Conservation (phyloP, 2,888 invertebrate genomes). For the Melangyna quadrimaculata region DNA sequence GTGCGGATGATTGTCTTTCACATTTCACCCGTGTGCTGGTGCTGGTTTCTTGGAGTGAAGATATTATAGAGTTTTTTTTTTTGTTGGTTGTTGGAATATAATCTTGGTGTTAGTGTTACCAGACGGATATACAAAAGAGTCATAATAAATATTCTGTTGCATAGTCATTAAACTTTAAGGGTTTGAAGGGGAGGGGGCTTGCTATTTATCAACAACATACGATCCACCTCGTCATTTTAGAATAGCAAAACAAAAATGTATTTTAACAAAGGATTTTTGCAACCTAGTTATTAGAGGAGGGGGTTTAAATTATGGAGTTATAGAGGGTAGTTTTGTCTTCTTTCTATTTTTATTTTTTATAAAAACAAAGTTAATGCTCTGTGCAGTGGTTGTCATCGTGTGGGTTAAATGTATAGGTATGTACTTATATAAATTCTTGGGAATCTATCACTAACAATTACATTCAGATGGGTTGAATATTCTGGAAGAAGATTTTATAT, state of each 20-base stretch:
- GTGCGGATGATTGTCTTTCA: constrained; percentile 60
- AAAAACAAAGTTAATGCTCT: constrained; percentile 11
- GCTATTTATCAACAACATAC: constrained; percentile 57
- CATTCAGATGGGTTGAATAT: constrained; percentile 36
- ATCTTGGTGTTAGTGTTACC: constrained; percentile 18
- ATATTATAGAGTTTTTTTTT: constrained; percentile 1
- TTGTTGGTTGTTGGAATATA: not conserved
- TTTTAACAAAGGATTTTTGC: constrained; percentile 57
- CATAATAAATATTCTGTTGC: constrained; percentile 63
- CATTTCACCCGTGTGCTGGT: constrained; percentile 38
- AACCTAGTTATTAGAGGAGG: not conserved
- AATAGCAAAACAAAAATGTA: constrained; percentile 13
- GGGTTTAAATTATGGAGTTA: not conserved
- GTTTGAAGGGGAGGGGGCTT: constrained; percentile 10
- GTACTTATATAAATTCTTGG: constrained; percentile 18
- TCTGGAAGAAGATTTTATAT: not conserved
- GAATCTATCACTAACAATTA: constrained; percentile 58
- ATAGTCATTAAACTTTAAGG: constrained; percentile 37
- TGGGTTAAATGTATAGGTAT: too few species aligned
- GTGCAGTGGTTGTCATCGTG: not conserved
- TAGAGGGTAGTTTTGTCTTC: not conserved
- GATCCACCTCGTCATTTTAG: constrained; percentile 50
- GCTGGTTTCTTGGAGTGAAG: constrained; percentile 7
- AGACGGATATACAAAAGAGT: constrained; percentile 43
- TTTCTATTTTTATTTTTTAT: not conserved